Base-by-base conservation (phyloP, 2,888 invertebrate species). In the Xanthia icteritia region DNA sequence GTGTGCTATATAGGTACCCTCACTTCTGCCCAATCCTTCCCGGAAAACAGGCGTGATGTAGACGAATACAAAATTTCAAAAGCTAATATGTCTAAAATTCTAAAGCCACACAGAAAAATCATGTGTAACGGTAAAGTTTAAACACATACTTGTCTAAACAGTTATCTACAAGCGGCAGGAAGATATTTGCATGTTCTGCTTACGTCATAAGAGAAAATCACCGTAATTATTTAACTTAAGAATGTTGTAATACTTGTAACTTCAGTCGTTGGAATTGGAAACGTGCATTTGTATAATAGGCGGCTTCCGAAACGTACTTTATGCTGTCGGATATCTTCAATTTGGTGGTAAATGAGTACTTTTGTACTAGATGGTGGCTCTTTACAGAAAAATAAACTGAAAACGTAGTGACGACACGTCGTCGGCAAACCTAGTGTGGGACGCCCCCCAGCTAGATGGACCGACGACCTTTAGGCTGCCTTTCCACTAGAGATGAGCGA, bases 191-290 rank as follows among this genome's bases (percentile, higher is more conserved):
- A 77, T 84, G 74, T 70, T 74, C 71, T 77, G 74, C 82, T 82
- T 82, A 73, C 82, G 82, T 85, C 83, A 85, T 74, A 82, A 82
- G 77, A 82, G 77, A 75, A 82, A 77, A 85, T 85, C 66, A 77
- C 77, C 66, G 77, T 85, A 84, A 85, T 85, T 81, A 85, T 85
- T 83, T 77, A 58, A 69, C 71, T 72, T 72, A 66, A 73, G 82
- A 82, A 77, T 85, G 74, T 73, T 81, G 82, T 81, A 71, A 71
- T 73, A 54, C 58, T 45, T 63, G 72, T 67, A 73, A 80, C 70
- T 61, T 71, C 69, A 79, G 58, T 66, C 27, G 23, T 71, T 58
- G 15, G 71, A 75, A 60, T 45, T 73, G 74, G 51, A 73, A 78
- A 84, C 84, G 36, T 79, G 64, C 56, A 83, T 78, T 83, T 61